These are phyloP conservation scores for Siniperca scherzeri DNA, from an alignment of 2,797 vertebrate genomes.

Conservation along the genomic window DNA sequence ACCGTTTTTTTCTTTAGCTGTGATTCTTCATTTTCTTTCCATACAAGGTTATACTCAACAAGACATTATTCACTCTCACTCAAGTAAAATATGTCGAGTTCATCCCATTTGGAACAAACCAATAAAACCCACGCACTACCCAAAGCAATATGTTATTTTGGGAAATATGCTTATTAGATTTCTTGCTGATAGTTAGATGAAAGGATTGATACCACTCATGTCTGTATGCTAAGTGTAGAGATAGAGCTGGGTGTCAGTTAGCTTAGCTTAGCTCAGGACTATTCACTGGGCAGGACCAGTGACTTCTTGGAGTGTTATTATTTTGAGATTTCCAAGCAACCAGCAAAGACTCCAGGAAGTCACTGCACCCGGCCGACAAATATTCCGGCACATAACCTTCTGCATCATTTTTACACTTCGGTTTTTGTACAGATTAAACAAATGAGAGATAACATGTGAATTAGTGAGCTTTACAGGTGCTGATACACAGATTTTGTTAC, in stretches of 20 bases:
- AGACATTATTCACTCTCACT: slow-evolving; percentile 9
- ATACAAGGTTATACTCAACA: not conserved
- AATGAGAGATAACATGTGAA: not conserved
- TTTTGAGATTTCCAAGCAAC: not conserved
- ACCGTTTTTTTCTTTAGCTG: not conserved
- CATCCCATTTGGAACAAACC: not conserved
- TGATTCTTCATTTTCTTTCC: slow-evolving; percentile 12
- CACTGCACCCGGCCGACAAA: not conserved
- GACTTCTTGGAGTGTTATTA: not conserved
- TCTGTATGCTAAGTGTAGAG: not conserved
- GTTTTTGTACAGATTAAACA: not conserved
- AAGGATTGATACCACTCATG: not conserved
- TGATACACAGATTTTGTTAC: not conserved
- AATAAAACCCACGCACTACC: slow-evolving; percentile 11
- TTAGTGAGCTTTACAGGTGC: not conserved
- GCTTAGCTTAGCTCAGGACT: not conserved
- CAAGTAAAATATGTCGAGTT: slow-evolving; percentile 14
- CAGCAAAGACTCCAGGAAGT: slow-evolving; percentile 2
- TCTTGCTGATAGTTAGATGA: not conserved
- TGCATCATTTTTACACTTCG: not conserved
- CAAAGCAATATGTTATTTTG: slow-evolving; percentile 6
- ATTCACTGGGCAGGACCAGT: not conserved
- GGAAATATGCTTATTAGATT: not conserved
- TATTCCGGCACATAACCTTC: not conserved
- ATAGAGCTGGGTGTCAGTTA: not conserved